A percentile compares a stretch with the other conserved stretches of the same genome.
These are phyloP conservation scores for Brachypodius melanocephalos DNA, from an alignment of 2,113 vertebrate genomes.

Conservation along the genomic window DNA sequence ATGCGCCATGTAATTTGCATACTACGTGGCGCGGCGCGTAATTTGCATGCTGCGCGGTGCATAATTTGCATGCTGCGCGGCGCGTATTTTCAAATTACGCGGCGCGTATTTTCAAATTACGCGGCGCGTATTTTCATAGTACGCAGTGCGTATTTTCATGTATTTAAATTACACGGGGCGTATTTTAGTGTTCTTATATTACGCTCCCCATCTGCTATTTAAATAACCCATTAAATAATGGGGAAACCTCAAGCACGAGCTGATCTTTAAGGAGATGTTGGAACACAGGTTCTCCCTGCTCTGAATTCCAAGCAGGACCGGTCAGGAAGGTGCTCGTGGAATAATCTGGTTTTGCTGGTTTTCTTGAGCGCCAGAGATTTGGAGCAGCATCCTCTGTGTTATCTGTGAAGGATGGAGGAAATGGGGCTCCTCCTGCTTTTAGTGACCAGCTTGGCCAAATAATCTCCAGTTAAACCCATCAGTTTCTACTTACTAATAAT, in stretches of 20 bases:
- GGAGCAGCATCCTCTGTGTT: neutral
- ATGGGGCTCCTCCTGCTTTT: neutral
- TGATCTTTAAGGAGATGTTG: neutral
- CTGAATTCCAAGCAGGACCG: too few relatives aligned
- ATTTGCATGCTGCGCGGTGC: too few relatives aligned
- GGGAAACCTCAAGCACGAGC: neutral
- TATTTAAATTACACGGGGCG: too few relatives aligned
- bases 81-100: too few relatives aligned
- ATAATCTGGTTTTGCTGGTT: neutral
- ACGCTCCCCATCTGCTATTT: neutral
- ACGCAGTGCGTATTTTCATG: too few relatives aligned
- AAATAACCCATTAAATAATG: neutral
- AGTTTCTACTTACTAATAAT: neutral
- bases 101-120: too few relatives aligned
- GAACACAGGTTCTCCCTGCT: accelerated
- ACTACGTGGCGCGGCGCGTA: too few relatives aligned
- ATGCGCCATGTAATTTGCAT: too few relatives aligned
- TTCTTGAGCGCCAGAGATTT: neutral
- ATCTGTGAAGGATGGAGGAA: neutral
- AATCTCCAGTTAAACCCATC: neutral
- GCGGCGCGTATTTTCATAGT: too few relatives aligned
- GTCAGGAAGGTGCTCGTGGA: neutral
- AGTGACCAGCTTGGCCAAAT: neutral
- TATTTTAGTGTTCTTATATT: too few relatives aligned
- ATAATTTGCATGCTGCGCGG: too few relatives aligned